Conservation (phyloP, 2,797 vertebrate genomes). For the Hoplostethus atlanticus region DNA sequence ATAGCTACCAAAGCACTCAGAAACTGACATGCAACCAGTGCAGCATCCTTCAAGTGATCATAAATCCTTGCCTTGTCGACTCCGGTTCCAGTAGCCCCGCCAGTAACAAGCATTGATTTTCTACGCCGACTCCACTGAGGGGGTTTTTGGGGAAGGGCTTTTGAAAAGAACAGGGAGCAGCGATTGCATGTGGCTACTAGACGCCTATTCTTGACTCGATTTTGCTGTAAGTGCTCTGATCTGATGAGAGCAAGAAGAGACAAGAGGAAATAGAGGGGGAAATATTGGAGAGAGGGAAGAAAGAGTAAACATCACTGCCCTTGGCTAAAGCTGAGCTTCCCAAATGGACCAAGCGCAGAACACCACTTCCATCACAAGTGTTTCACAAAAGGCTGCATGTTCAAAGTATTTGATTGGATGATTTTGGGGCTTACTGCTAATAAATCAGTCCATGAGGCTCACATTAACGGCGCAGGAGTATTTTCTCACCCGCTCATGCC, state of each 20-base stretch:
- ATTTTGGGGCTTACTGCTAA: constrained; percentile 17
- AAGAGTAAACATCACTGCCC: background rate
- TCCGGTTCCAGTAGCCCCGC: constrained; percentile 37
- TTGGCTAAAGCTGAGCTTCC: background rate
- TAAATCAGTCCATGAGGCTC: constrained; percentile 14
- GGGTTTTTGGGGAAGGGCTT: constrained; percentile 16
- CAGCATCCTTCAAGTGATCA: constrained; percentile 32
- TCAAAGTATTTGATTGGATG: background rate
- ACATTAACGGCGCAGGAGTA: background rate
- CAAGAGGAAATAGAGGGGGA: constrained; percentile 29
- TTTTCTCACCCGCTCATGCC: constrained; percentile 9
- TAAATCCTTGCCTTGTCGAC: constrained; percentile 43
- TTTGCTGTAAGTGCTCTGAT: constrained; percentile 22
- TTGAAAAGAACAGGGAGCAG: constrained; percentile 35
- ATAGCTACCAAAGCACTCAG: background rate
- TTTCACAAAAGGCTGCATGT: background rate
- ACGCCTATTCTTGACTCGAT: constrained; percentile 11
- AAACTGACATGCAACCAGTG: constrained; percentile 17
- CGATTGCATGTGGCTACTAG: constrained; percentile 24
- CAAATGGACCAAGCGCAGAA: background rate
- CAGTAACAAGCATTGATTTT: constrained; percentile 59
- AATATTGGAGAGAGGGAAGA: background rate
- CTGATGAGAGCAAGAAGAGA: constrained; percentile 41
- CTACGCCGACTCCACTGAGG: constrained; percentile 30
- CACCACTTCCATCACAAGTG: background rate